Evolutionary conservation across 2,888 invertebrate species (phyloP), one percentile per base, ranked within the genome.

Genomic region (Dicranocentrus wangi): DNA sequence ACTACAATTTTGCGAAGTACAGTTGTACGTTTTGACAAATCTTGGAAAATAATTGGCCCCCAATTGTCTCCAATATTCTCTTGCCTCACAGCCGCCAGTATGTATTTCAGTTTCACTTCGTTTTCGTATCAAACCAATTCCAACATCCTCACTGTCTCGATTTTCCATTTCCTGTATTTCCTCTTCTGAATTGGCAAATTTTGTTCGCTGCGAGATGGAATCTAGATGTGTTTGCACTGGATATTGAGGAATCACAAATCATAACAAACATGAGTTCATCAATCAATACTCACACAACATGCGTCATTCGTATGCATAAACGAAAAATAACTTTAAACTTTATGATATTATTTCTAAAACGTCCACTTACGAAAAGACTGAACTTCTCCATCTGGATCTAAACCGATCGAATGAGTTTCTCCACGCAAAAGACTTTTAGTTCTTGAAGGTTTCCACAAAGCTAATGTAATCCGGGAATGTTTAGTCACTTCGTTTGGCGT

Each of bases 11-110:
- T n/a, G 15, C 0, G 76, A 65, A 8, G 47, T 65, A 19, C 82
- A 82, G 13, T 47, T 47, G 43, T 65, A 77, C 1, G 53, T 70
- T 17, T 32, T 71, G 17, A 82, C 21, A 21, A 23, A 65, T 39
- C 77, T n/a, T 19, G 82, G 82, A 23, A 23, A 82, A 19, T 77
- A 28, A 15, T 72, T 39, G 1, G 21, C 13, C 17, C 71, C 72
- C 51, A 82, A 39, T 17, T 58, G n/a, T 0, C 17, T 25, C 82
- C 82, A 82, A 8, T 10, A 15, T 15, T 25, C 58, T n/a, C 8
- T 47, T 8, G 77, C 77, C 0, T 43, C 51, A 47, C 82, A 82
- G 1, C 77, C 71, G 5, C 65, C 71, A 2, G 53, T 39, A 71
- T 70, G 55, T 0, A 51, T 1, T 19, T 68, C 72, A 7, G 15